Evolutionary conservation across 2,113 vertebrate species (phyloP), one percentile per base, ranked within the genome.

Genomic region (Laticauda colubrina): DNA sequence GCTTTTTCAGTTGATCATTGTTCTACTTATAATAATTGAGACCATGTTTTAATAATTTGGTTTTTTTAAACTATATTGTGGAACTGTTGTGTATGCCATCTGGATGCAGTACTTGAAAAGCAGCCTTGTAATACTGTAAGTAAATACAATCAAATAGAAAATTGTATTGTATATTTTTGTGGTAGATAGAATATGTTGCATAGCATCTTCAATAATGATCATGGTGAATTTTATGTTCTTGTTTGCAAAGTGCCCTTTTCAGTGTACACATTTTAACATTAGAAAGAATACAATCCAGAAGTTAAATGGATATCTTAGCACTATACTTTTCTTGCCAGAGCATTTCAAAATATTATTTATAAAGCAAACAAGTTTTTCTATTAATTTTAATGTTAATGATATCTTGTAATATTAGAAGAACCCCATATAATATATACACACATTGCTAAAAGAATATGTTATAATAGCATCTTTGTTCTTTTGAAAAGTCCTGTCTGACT

Each of bases 101-200:
- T 45, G 69, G 90, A 56, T 20, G 34, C 69, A 85, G 75, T 15
- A 85, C 23, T 48, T 56, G 69, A 55, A 85, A 85, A 43, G 23
- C 53, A 91, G 34, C 34, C 75, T 56, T 85, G 75, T 57, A 85
- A 57, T 39, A 54, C 81, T 91, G 90, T 59, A 91, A 91, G 90
- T 85, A 91, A 85, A 85, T 91, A 91, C 12, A 43, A 21, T 91
- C 21, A n/a, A 53, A n/a, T 20, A 81, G 45, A 86, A n/a, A 86
- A 26, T 53, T n/a, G 26, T 18, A n/a, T 4, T 56, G 54, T 55
- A 2, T n/a, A n/a, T 34, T 14, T 88, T 51, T 55, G 48, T 54
- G 45, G 20, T 55, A 56, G 53, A 56, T n/a, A 56, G 87, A 81
- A 55, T 29, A 12, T 43, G n/a, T 21, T 24, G 26, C 43, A 55